Evolutionary conservation across 2,113 vertebrate species (phyloP).

Genomic region (Tinamus guttatus): DNA sequence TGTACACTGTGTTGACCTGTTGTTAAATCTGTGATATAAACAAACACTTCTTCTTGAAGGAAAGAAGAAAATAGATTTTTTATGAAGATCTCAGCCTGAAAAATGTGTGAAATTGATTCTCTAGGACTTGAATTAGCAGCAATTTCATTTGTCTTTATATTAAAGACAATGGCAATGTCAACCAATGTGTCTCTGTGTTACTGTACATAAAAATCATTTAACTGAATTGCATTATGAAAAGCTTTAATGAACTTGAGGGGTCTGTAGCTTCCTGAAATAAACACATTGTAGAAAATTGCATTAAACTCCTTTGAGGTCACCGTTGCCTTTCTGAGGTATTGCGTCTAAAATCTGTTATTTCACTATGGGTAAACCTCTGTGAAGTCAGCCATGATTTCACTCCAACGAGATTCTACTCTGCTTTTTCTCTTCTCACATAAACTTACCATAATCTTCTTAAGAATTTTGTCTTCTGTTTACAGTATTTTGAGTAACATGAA

Average conservation of each 20-base stretch:
- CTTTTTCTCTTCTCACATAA: neutral
- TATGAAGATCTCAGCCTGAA: neutral
- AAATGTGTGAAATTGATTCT: neutral
- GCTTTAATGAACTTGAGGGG: neutral
- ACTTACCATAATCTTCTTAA: constrained; percentile 49
- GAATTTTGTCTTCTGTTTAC: constrained; percentile 31
- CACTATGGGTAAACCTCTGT: neutral
- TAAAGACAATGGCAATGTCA: neutral
- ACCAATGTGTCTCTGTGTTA: neutral
- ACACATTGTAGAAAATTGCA: neutral
- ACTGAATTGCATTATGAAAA: neutral
- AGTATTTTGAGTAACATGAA: constrained; percentile 19
- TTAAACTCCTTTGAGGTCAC: constrained; percentile 3
- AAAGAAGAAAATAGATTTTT: neutral
- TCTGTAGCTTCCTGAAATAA: constrained; percentile 10
- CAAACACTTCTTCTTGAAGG: neutral
- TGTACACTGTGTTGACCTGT: neutral
- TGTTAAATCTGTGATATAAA: neutral
- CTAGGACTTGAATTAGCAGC: neutral
- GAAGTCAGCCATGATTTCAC: neutral
- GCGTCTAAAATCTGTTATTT: constrained; percentile 14
- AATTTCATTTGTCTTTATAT: neutral
- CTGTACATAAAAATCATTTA: neutral
- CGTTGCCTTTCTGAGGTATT: neutral
- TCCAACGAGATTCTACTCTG: neutral